Evolutionary conservation across 1,140 invertebrate species (phyloP).

Genomic region (Coenobita brevimanus): DNA sequence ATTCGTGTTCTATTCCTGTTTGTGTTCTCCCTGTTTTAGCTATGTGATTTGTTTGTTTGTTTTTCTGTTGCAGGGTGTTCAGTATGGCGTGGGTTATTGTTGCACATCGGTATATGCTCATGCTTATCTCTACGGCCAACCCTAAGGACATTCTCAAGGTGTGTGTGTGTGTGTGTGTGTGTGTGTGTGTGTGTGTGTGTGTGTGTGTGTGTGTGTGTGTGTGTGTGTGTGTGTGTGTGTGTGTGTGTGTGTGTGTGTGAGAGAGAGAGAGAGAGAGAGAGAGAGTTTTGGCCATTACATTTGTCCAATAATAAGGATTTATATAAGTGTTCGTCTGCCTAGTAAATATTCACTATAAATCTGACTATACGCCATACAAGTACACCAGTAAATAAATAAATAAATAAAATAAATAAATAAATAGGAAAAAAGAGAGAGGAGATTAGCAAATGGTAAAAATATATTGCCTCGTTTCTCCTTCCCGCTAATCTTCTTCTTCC

Average conservation of each 20-base stretch:
- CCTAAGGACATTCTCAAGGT: slow-evolving; percentile 40
- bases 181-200: no score
- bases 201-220: no score
- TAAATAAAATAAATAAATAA: background rate
- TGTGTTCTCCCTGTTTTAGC: no score
- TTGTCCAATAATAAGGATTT: background rate
- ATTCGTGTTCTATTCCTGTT: no score
- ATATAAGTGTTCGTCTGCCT: background rate
- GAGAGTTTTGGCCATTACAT: no score
- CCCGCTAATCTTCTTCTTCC: background rate
- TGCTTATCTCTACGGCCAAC: slow-evolving; percentile 35
- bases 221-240: no score
- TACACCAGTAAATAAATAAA: background rate
- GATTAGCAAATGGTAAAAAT: background rate
- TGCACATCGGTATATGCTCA: slow-evolving; percentile 52
- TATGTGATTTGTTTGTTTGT: no score
- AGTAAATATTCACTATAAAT: background rate
- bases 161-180: no score
- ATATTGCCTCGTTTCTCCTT: background rate
- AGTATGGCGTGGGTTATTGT: slow-evolving; percentile 45
- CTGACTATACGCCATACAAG: background rate
- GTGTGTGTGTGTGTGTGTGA: no score
- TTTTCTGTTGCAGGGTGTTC: slow-evolving; percentile 38
- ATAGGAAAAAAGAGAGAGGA: background rate
- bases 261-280: no score